Percentiles rank a stretch among this genome's conserved stretches.
Evolutionary conservation across 2,113 vertebrate species (phyloP).

Genomic region (Coracopsis vasa): DNA sequence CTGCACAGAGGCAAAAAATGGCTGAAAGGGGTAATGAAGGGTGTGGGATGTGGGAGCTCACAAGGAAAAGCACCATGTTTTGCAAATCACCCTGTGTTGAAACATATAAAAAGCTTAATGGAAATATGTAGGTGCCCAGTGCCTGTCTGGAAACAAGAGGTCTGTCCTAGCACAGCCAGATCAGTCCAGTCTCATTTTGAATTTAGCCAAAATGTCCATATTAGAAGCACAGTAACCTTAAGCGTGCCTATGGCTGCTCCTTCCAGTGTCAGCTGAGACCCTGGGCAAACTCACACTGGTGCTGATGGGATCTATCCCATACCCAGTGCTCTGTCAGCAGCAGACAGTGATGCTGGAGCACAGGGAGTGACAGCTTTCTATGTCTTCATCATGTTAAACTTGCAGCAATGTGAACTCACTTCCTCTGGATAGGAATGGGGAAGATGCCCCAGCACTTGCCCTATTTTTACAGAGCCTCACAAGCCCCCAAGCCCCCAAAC

Average conservation of each 20-base stretch:
- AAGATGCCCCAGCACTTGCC: background rate
- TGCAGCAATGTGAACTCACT: background rate
- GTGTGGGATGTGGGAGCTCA: background rate
- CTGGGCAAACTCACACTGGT: accelerated
- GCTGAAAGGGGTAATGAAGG: background rate
- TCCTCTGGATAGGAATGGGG: background rate
- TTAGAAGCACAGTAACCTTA: background rate
- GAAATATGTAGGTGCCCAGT: accelerated
- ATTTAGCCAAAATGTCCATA: accelerated
- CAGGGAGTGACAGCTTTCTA: background rate
- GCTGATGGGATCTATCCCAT: background rate
- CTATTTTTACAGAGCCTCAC: background rate
- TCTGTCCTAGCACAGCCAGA: background rate
- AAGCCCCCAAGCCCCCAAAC: accelerated
- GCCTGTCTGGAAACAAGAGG: background rate
- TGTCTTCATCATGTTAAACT: accelerated
- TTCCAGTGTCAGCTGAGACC: background rate
- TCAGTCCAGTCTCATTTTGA: background rate
- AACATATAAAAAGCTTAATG: background rate
- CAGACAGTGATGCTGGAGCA: accelerated
- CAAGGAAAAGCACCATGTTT: accelerated
- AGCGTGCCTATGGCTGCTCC: background rate
- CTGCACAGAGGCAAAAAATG: accelerated
- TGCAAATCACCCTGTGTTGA: background rate
- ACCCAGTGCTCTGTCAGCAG: accelerated